Evolutionary conservation across 2,113 vertebrate genomes (phyloP).

Genomic region (Accipiter cooperii): DNA sequence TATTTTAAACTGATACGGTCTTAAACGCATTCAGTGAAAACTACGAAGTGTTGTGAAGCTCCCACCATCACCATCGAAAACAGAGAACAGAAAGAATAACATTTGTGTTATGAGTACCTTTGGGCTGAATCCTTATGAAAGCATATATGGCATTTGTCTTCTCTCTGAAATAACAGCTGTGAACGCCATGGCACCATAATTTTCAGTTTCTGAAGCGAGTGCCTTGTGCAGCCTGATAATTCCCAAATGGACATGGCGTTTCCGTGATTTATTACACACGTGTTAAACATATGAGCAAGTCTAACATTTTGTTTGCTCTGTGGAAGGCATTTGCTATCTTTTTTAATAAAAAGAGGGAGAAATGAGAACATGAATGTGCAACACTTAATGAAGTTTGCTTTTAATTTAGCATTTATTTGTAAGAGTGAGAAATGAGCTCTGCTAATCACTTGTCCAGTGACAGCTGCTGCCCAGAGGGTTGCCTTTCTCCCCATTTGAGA

Average conservation of each 20-base stretch:
- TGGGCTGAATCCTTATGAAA: constrained; percentile 8
- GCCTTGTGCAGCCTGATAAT: constrained; percentile 17
- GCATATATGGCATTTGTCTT: background rate
- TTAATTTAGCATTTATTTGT: constrained; percentile 52
- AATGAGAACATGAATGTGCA: background rate
- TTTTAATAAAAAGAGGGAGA: constrained; percentile 15
- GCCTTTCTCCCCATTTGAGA: background rate
- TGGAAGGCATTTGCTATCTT: background rate
- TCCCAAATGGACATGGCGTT: constrained; percentile 4
- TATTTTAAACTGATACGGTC: background rate
- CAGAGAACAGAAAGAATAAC: constrained; percentile 6
- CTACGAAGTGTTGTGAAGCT: background rate
- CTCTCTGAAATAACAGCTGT: constrained; percentile 10
- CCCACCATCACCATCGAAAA: background rate
- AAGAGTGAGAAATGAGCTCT: constrained; percentile 24
- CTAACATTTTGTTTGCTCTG: background rate
- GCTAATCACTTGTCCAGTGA: background rate
- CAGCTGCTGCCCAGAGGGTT: constrained; percentile 53
- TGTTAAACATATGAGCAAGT: constrained; percentile 33
- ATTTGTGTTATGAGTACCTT: background rate
- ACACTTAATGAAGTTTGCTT: constrained; percentile 2
- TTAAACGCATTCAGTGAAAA: background rate
- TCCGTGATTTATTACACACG: constrained; percentile 2
- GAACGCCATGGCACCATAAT: background rate
- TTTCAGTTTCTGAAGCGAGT: constrained; percentile 3